A percentile compares a stretch with the other conserved stretches of the same genome.
phyloP scores from a whole-genome alignment of 92 coral and sea anemone genomes.

The Parazoanthus atlanticus region DNA sequence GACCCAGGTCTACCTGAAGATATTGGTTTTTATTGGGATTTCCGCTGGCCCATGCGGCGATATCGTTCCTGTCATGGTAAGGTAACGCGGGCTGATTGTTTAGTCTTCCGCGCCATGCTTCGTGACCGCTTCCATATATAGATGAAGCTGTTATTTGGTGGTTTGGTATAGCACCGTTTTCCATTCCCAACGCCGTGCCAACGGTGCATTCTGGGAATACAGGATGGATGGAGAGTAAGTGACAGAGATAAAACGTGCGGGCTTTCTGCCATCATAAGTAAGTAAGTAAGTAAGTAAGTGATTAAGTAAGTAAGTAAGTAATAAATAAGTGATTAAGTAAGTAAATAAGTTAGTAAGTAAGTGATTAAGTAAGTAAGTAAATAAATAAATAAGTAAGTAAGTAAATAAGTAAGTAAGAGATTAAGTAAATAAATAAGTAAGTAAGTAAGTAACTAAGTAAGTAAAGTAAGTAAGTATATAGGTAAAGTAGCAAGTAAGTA shows the following conservation, averaged over 20 bases:
- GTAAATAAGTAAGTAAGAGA: too few relatives aligned
- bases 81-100: neutral
- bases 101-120: conserved; percentile 9
- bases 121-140: neutral
- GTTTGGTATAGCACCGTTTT: conserved; percentile 16
- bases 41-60: conserved; percentile 11
- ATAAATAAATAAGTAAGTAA: too few relatives aligned
- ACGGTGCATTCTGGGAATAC: neutral
- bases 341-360: too few relatives aligned
- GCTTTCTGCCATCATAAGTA: too few relatives aligned
- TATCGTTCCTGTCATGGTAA: neutral
- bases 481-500: too few relatives aligned
- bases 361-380: too few relatives aligned
- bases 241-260: neutral
- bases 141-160: neutral
- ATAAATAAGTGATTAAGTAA: too few relatives aligned
- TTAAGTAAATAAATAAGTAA: too few relatives aligned
- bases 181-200: conserved; percentile 13
- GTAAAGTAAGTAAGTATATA: too few relatives aligned
- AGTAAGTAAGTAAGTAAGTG: too few relatives aligned
- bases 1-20: conserved; percentile 21
- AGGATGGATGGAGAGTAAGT: neutral
- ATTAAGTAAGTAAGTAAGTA: too few relatives aligned
- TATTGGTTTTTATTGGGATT: neutral
- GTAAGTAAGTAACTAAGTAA: too few relatives aligned